A percentile compares a stretch with the other conserved stretches of the same genome.
phyloP scores from a whole-genome alignment of 2,113 vertebrate species.

The Passerina amoena region DNA sequence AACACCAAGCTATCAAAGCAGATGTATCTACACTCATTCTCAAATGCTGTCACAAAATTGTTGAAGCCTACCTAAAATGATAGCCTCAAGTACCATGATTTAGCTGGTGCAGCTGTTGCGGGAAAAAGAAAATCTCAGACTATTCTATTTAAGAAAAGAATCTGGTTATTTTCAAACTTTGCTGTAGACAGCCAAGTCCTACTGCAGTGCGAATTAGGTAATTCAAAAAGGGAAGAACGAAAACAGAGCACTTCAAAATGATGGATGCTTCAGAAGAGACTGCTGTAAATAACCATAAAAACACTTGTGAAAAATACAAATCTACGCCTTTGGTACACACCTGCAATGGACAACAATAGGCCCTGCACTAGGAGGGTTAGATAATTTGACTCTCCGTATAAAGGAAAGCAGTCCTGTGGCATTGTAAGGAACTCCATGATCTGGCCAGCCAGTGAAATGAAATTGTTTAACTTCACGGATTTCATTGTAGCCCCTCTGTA shows the following conservation, averaged over 20 bases:
- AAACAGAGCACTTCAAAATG: not conserved
- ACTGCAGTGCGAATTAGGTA: not conserved
- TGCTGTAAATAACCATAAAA: not conserved
- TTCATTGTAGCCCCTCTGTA: slow-evolving; percentile 94
- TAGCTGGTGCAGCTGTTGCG: not conserved
- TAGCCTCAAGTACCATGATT: not conserved
- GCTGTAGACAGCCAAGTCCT: not conserved
- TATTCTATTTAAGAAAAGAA: not conserved
- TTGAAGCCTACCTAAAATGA: not conserved
- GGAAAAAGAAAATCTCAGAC: not conserved
- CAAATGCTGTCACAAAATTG: not conserved
- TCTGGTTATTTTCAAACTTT: not conserved
- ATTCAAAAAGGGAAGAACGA: not conserved
- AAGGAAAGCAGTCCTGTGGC: slow-evolving; percentile 96
- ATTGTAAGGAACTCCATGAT: slow-evolving; percentile 97
- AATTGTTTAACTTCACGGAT: slow-evolving; percentile 98
- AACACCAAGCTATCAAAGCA: not conserved
- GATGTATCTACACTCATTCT: not conserved
- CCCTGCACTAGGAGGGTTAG: slow-evolving; percentile 94
- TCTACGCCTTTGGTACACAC: slow-evolving; percentile 71
- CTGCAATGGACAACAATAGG: slow-evolving; percentile 99
- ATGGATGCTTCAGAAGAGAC: not conserved
- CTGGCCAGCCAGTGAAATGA: slow-evolving; percentile 98
- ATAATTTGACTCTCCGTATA: slow-evolving; percentile 94
- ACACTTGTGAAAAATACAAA: not conserved